Conservation (phyloP, 1,140 invertebrate species). For the Pseudoatta argentina region DNA sequence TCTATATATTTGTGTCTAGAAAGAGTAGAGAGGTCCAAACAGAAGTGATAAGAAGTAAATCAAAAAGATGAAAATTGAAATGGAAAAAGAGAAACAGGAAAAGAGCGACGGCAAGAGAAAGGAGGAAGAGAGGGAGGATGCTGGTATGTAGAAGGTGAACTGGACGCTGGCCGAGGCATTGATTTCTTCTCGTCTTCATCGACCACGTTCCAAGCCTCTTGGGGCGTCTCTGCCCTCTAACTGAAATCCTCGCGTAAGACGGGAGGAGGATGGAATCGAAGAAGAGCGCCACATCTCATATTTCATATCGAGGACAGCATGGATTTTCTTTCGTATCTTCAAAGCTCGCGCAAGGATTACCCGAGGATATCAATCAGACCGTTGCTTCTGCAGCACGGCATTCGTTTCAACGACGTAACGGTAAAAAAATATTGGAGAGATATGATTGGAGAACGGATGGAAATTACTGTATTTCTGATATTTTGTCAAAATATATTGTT, state of each 20-base stretch:
- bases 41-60: background rate
- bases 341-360: conserved; percentile 82
- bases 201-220: conserved; percentile 82
- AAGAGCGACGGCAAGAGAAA: background rate
- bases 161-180: conserved; percentile 82
- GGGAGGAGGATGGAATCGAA: conserved; percentile 74
- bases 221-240: conserved; percentile 79
- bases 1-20: background rate
- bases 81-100: conserved; percentile 6
- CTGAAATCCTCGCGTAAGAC: conserved; percentile 82
- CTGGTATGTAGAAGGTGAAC: conserved; percentile 73
- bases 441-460: conserved; percentile 39
- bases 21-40: background rate
- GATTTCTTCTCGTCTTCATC: conserved; percentile 86
- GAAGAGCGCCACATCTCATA: conserved; percentile 82
- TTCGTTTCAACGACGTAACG: conserved; percentile 7
- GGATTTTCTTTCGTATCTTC: conserved; percentile 83
- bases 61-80: conserved; percentile 1
- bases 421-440: conserved; percentile 43
- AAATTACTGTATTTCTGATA: conserved; percentile 40
- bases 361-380: conserved; percentile 83
- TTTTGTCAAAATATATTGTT: background rate
- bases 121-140: conserved; percentile 25
- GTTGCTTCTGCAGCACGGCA: conserved; percentile 29
- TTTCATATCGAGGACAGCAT: conserved; percentile 84